Conservation (phyloP, 2,113 vertebrate genomes). For the Serinus canaria region DNA sequence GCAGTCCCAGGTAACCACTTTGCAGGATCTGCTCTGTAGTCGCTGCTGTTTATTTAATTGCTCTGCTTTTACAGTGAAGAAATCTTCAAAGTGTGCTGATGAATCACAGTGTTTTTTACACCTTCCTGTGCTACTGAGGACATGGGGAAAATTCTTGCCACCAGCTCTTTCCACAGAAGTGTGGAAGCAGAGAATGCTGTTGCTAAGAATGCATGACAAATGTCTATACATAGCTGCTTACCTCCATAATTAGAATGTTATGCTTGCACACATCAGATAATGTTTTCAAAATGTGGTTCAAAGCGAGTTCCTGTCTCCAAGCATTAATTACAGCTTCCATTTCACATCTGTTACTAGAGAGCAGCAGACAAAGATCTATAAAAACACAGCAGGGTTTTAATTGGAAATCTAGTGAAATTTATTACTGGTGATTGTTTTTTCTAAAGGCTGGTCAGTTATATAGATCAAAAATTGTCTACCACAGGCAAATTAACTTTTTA, state of each 20-base stretch:
- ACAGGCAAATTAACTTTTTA: not conserved
- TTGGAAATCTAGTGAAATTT: slow-evolving; percentile 42
- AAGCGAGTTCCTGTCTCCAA: slow-evolving; percentile 45
- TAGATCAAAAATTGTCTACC: not conserved
- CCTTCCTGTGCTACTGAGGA: not conserved
- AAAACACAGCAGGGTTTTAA: slow-evolving; percentile 51
- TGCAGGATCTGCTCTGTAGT: not conserved
- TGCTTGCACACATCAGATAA: slow-evolving; percentile 27
- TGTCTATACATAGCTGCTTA: not conserved
- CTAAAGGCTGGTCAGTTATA: not conserved
- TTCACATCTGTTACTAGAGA: slow-evolving; percentile 55
- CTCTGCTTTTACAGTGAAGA: not conserved
- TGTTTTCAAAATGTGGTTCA: slow-evolving; percentile 31
- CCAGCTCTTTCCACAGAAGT: not conserved
- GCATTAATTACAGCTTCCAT: slow-evolving; percentile 54
- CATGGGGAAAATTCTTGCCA: not conserved
- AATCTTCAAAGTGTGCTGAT: not conserved
- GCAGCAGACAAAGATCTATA: slow-evolving; percentile 54
- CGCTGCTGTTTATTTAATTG: not conserved
- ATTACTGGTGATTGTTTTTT: not conserved
- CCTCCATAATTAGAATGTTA: slow-evolving; percentile 9
- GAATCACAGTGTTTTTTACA: not conserved
- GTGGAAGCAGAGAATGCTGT: not conserved
- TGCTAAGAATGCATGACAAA: not conserved
- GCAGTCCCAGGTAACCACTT: not conserved